Base-by-base conservation (phyloP, 2,888 invertebrate genomes). In the Liposcelis brunnea region DNA sequence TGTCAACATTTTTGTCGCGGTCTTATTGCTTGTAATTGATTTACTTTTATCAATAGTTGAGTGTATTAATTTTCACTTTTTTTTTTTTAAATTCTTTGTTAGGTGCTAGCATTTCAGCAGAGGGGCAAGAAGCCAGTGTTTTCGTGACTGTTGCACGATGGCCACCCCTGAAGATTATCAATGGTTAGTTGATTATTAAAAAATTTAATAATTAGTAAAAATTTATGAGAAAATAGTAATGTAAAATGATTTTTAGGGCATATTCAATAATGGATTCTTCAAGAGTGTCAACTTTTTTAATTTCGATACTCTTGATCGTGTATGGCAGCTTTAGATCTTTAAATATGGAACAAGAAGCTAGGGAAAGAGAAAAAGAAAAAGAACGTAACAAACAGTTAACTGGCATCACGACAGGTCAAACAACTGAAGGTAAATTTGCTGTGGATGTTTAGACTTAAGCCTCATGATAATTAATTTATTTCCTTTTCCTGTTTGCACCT, bases 191-290 rank as follows among this genome's bases (percentile, higher is more conserved):
- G n/a, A n/a, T 42, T 33, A n/a, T 16, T n/a, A 6, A 33, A 15
- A 33, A 43, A 16, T 14, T 18, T 42, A 36, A 35, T 43, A 45
- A 42, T 47, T 44, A 19, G 46, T n/a, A n/a, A n/a, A n/a, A n/a
- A n/a, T n/a, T n/a, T n/a, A n/a, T n/a, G n/a, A n/a, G n/a, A n/a
- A n/a, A n/a, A n/a, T n/a, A n/a, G n/a, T 36, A 37, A 21, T 37
- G 57, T 48, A 46, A 35, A 31, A 42, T 45, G 48, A 40, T 46
- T 56, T 55, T 36, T 56, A 75, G 93, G 87, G 89, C 90, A 48
- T 90, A 91, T 65, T 86, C 87, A 63, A 84, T 94, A 63, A 89
- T 95, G 83, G 95, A 95, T 70, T 93, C 94, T 45, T 94, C 93
- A 53, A 76, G 94, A 58, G 86, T 95, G 50, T 94, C 93, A 45